Base-by-base conservation (phyloP, 2,797 vertebrate species). In the Urosaurus nigricauda region DNA sequence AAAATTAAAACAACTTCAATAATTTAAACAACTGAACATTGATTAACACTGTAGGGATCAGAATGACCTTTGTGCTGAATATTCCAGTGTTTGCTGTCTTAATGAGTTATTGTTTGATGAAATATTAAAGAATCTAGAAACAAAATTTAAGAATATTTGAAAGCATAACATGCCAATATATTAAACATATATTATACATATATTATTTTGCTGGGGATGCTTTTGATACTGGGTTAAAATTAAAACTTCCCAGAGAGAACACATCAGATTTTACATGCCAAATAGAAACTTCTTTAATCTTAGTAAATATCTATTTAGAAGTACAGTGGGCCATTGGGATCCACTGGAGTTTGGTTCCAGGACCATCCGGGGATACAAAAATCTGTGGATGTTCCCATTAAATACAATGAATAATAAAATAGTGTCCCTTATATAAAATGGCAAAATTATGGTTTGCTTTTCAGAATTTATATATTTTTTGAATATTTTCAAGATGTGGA, bases 21-120 rank as follows among this genome's bases (percentile, higher is more conserved):
- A 21, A 12, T n/a, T 58, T 86, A 88, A 85, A 53, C 5, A 89
- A 68, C 79, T 82, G 53, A 65, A 9, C 88, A 92, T 93, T 35
- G 83, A 90, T 90, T 75, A 88, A 70, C 83, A 90, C 88, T 93
- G 79, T 90, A 90, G 90, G 94, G 93, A 92, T 93, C 89, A 96
- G 93, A 94, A 95, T 96, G 96, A 96, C 95, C 95, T 96, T 96
- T 95, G 95, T 96, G 95, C 97, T 97, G 94, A 95, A 93, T 83
- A 89, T 92, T 92, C 63, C 84, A 83, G 91, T 90, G 51, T 94
- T 92, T 82, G 14, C 70, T 92, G 2, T 0, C 77, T 88, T 82
- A 87, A 56, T n/a, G 88, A 90, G 90, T 71, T 80, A 90, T 2
- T 58, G 91, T 88, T 29, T 2, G 2, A 43, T 0, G 0, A 88